Base-by-base conservation (phyloP, 2,797 vertebrate species). In the Periophthalmus magnuspinnatus region DNA sequence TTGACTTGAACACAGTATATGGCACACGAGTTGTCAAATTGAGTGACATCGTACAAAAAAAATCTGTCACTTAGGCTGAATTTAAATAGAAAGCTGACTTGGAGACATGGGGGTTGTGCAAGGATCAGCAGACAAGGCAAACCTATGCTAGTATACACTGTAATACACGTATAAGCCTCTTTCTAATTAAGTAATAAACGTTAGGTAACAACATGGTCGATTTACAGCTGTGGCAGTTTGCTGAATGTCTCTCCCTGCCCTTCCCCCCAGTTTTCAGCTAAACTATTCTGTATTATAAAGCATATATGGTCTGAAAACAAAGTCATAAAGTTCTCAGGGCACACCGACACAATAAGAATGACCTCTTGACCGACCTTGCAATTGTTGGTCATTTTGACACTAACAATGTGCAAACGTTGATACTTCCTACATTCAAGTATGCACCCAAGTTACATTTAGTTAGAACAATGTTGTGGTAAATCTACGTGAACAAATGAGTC, bases 311-410 rank as follows among this genome's bases (percentile, higher is more conserved):
- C 48, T 1, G 22, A 56, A 56, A 56, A 56, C 54, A 56, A 11
- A 11, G 54, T 24, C 19, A 9, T 6, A 21, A 11, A 24, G 54
- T 57, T 32, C 55, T 57, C 55, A 57, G 24, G 6, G 21, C 32
- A 2, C 13, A 55, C 14, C 14, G 5, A 32, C 24, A 58, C 28
- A 32, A 28, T 16, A 32, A 55, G 60, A 5, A 54, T 70, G 68
- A 78, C 75, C 71, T 78, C 63, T 73, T 38, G 59, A 41, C 59
- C 36, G 34, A 61, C 36, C 19, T 21, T 33, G 55, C 63, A 68
- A 71, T 24, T 71, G 69, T 67, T 76, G 59, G 71, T 70, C 34
- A 61, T 4, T 34, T 9, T 61, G 59, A 61, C 34, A 61, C 17
- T 0, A 61, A 41, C 59, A 61, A 38, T 41, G 57, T 17, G 28